Evolutionary conservation across 2,113 vertebrate genomes (phyloP), one percentile per base, ranked within the genome.

Genomic region (Isurus oxyrinchus): DNA sequence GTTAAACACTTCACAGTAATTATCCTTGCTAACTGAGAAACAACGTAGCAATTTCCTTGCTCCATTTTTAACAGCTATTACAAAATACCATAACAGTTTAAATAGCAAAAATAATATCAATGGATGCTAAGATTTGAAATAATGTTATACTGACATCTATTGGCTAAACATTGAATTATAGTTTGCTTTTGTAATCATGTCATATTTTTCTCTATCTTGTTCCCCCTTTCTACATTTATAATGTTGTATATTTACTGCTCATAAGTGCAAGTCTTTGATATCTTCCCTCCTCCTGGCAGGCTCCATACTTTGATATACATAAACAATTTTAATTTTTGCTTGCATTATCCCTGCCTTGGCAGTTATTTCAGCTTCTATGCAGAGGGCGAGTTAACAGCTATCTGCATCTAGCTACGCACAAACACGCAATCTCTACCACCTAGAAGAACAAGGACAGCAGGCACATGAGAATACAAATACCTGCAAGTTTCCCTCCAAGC

Each of bases 101-200:
- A 55, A 8, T 3, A 35, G 44, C 4, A 31, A 66, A 72, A 69
- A 95, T 95, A 53, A 95, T 67, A 49, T 8, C 19, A 69, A 67
- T 95, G 11, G 27, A 35, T 31, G 31, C 27, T 44, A 25, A 72
- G 67, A 35, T 55, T 13, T 19, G 94, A 95, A 55, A 27, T 55
- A 72, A 95, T 95, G 44, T 95, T 72, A 95, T 95, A 95, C 94
- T 95, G 94, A 72, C 94, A 95, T 67, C 94, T 95, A 76, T 69
- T 95, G 94, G 67, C 40, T 72, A 55, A 95, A 72, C 67, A 95
- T 27, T 76, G 40, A 44, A 95, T 53, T 40, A 72, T 95, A 5
- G 25, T 55, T 94, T 95, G 94, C 66, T 69, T 95, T 95, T 91
- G 13, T 27, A 72, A 95, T 72, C 49, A 2, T 5, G 44, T 11